Conservation (phyloP, 64 coral and sea anemone species). For the Hydrozoanthus tunicans region DNA sequence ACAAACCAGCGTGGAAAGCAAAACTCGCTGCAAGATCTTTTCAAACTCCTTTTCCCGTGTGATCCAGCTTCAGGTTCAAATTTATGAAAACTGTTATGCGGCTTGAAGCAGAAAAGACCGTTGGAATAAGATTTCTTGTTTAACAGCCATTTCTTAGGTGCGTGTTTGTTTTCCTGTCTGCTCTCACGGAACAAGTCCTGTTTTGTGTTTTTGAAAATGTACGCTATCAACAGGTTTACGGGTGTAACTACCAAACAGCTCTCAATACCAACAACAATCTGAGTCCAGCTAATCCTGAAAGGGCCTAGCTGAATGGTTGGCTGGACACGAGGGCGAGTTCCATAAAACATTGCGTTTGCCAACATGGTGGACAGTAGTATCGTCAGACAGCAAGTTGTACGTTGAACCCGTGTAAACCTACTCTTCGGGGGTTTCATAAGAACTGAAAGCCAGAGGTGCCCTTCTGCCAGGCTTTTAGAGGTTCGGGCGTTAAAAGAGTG, state of each 20-base stretch:
- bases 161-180: not conserved
- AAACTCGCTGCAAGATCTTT: not conserved
- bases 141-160: not conserved
- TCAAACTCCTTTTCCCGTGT: not conserved
- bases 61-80: not conserved
- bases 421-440: conserved; percentile 63
- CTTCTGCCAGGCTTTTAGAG: conserved; percentile 63
- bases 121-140: not conserved
- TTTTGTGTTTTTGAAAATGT: conserved; percentile 63
- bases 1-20: conserved; percentile 49
- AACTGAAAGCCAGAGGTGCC: conserved; percentile 86
- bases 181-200: not conserved
- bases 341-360: conserved; percentile 75
- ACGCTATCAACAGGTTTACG: conserved; percentile 52
- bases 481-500: conserved; percentile 59
- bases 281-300: conserved; percentile 74
- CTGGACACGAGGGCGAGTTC: not conserved
- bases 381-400: conserved; percentile 78
- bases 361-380: conserved; percentile 76
- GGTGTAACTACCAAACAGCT: conserved; percentile 66
- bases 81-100: conserved; percentile 4
- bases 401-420: conserved; percentile 75
- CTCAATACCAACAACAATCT: conserved; percentile 46
- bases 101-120: not conserved
- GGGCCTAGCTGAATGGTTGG: conserved; percentile 69